A percentile compares a stretch with the other conserved stretches of the same genome.
phyloP scores from a whole-genome alignment of 2,113 vertebrate species.

The Stegastes partitus region DNA sequence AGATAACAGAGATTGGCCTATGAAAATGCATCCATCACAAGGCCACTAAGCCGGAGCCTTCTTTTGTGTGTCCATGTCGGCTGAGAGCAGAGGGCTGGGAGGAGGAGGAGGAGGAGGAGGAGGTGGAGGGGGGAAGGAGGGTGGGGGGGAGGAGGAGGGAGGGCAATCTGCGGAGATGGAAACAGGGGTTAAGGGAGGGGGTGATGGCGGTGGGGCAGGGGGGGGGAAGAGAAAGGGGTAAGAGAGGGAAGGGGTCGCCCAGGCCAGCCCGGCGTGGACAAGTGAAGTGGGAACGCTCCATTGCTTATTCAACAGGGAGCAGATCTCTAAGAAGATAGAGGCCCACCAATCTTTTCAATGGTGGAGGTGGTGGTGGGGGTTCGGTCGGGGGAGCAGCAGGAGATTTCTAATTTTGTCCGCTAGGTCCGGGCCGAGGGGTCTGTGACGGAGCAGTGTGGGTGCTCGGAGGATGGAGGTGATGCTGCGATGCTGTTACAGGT shows the following conservation, averaged over 20 bases:
- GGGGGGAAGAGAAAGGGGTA: conserved; percentile 26
- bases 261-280: conserved; percentile 74
- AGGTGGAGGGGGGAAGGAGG: not conserved
- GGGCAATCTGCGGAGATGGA: conserved; percentile 71
- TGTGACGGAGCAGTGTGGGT: conserved; percentile 44
- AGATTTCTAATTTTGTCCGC: conserved; percentile 79
- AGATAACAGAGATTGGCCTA: conserved; percentile 87
- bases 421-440: conserved; percentile 34
- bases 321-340: conserved; percentile 81
- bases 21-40: conserved; percentile 88
- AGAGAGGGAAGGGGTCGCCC: conserved; percentile 54
- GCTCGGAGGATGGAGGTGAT: conserved; percentile 28
- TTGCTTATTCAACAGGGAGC: conserved; percentile 86
- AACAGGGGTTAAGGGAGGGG: conserved; percentile 55
- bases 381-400: conserved; percentile 23
- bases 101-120: not conserved
- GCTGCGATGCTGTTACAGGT: conserved; percentile 46
- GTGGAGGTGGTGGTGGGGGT: conserved; percentile 7
- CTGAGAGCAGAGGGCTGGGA: conserved; percentile 57
- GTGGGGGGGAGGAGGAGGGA: conserved; percentile 2
- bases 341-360: conserved; percentile 74
- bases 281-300: conserved; percentile 73
- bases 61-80: conserved; percentile 79
- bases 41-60: conserved; percentile 81
- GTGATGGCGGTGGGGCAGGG: not conserved